Evolutionary conservation across 2,113 vertebrate species (phyloP).

Genomic region (Mobula birostris): DNA sequence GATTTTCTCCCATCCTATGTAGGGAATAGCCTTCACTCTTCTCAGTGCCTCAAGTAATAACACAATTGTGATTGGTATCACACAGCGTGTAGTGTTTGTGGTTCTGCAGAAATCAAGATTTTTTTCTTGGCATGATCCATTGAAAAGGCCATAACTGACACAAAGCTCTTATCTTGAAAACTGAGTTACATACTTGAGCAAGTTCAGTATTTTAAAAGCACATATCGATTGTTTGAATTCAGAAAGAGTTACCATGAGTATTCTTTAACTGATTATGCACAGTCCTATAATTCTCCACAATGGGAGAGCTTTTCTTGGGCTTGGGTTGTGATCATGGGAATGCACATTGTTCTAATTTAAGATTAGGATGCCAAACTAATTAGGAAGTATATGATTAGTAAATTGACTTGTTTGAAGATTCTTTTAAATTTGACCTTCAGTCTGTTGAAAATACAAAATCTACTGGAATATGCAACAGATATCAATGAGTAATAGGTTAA

Average conservation of each 20-base stretch:
- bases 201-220: neutral
- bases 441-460: neutral
- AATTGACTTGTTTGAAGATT: neutral
- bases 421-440: neutral
- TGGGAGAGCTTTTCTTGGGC: neutral
- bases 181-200: neutral
- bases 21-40: neutral
- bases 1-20: neutral
- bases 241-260: neutral
- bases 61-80: neutral
- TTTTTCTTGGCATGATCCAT: neutral
- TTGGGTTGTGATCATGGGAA: neutral
- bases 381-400: neutral
- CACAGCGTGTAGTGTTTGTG: neutral
- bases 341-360: neutral
- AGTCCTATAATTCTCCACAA: neutral
- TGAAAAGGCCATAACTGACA: neutral
- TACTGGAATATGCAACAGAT: neutral
- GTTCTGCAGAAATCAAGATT: neutral
- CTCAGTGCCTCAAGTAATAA: neutral
- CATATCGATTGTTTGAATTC: neutral
- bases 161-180: neutral
- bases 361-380: neutral
- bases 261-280: neutral
- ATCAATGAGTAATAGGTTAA: neutral